Evolutionary conservation across 2,113 vertebrate species (phyloP).

Genomic region (Rhineura floridana): DNA sequence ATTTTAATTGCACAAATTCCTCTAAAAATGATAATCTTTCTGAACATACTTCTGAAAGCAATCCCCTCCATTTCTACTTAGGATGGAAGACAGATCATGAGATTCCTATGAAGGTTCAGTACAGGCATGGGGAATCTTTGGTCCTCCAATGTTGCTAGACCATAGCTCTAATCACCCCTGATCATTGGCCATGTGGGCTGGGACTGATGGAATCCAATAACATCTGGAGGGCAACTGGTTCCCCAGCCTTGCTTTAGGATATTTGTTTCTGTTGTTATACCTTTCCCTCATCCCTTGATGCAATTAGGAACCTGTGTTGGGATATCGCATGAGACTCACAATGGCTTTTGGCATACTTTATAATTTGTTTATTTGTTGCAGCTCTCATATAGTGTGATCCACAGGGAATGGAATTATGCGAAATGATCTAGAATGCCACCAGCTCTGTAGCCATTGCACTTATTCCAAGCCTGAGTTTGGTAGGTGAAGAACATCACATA

Average conservation of each 20-base stretch:
- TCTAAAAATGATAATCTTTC: too few species aligned
- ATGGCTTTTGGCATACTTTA: neutral
- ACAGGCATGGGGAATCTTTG: too few species aligned
- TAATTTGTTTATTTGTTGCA: neutral
- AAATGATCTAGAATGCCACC: neutral
- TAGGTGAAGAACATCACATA: neutral
- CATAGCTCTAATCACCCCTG: too few species aligned
- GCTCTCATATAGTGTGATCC: neutral
- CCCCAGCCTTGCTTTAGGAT: neutral
- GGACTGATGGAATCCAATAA: too few species aligned
- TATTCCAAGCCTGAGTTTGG: neutral
- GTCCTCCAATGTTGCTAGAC: too few species aligned
- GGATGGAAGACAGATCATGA: too few species aligned
- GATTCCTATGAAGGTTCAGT: too few species aligned
- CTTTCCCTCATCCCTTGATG: neutral
- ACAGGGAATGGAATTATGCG: neutral
- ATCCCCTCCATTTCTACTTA: too few species aligned
- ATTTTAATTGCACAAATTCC: too few species aligned
- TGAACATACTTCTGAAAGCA: too few species aligned
- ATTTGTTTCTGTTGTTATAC: neutral
- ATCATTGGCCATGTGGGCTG: too few species aligned
- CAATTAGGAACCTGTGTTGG: neutral
- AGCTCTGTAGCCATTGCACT: neutral
- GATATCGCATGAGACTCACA: neutral
- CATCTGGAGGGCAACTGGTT: too few species aligned